These are phyloP conservation scores for Drosophila nigrodunni DNA, from an alignment of 1,140 invertebrate genomes.

Conservation along the genomic window DNA sequence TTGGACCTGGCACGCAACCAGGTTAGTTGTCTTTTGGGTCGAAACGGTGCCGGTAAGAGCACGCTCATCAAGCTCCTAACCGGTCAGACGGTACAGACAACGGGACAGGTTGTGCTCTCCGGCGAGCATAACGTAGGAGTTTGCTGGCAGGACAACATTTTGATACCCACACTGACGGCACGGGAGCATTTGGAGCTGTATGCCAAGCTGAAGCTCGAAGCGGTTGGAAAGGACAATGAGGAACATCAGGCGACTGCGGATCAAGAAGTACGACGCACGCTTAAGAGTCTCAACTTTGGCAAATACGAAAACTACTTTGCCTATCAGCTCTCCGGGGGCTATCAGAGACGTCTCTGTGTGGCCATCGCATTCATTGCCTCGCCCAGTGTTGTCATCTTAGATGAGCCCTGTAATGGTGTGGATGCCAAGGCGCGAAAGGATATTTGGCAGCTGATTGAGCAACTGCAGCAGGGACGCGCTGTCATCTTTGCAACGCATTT, in stretches of 20 bases:
- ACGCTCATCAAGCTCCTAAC: constrained; percentile 91
- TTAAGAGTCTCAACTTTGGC: constrained; percentile 86
- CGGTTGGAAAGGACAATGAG: constrained; percentile 9
- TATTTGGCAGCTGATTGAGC: constrained; percentile 91
- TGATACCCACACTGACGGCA: constrained; percentile 92
- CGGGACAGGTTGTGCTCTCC: constrained; percentile 86
- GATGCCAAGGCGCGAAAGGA: constrained; percentile 90
- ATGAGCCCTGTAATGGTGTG: constrained; percentile 92
- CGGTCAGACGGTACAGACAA: constrained; percentile 87
- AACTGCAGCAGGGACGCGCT: constrained; percentile 88
- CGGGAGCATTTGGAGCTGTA: constrained; percentile 93
- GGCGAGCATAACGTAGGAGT: constrained; percentile 88
- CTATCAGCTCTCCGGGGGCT: constrained; percentile 87
- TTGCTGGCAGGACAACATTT: constrained; percentile 93
- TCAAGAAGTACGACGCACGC: constrained; percentile 85
- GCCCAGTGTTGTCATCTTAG: constrained; percentile 91
- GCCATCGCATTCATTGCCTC: constrained; percentile 89
- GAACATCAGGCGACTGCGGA: constrained; percentile 11
- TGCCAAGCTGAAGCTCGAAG: constrained; percentile 85
- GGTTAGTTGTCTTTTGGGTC: constrained; percentile 92
- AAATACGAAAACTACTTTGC: constrained; percentile 86
- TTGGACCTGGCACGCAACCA: constrained; percentile 86
- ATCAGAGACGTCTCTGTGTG: constrained; percentile 87
- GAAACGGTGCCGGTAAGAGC: constrained; percentile 94
- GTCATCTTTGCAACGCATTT: constrained; percentile 91